Base-by-base conservation (phyloP, 2,113 vertebrate species). In the Isichthys henryi region DNA sequence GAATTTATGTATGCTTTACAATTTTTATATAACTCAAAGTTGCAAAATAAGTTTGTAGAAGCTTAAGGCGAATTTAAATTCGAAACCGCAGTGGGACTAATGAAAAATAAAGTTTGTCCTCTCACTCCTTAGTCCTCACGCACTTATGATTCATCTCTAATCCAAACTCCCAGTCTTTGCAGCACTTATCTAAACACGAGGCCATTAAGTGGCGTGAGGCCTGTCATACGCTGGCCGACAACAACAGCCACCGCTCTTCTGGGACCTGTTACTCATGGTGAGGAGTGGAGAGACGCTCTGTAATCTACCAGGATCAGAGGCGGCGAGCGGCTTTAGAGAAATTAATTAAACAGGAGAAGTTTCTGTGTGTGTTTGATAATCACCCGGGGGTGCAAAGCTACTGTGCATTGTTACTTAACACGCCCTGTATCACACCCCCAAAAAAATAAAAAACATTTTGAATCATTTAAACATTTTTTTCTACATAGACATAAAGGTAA, bases 271-370 rank as follows among this genome's bases (percentile, higher is more conserved):
- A 87, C 27, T 43, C 21, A 15, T 39, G 74, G 50, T 8, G n/a
- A 50, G 23, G 49, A n/a, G 66, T 1, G 3, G 48, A 89, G 70
- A 82, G 35, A 15, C 1, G 15, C 48, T 50, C 15, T 83, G 27
- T 82, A 35, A 89, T 89, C 88, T 89, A 13, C 2, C 21, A 56
- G 88, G 88, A 53, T 89, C 70, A 56, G 88, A 89, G n/a, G 9
- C 43, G 21, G 45, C 17, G 2, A 50, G 27, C 19, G 13, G 49
- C 74, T 89, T 66, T n/a, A 53, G 49, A 52, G 74, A 39, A 23
- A 35, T 82, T 49, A 35, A 89, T 83, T 80, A 89, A 52, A 89
- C 70, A 89, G 50, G 48, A 86, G 85, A 86, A 50, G 43, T 86
- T 70, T 31, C 31, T 86, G n/a, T 86, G 84, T 53, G 46, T 53